Conservation (phyloP, 2,113 vertebrate species). For the Zapus hudsonius region DNA sequence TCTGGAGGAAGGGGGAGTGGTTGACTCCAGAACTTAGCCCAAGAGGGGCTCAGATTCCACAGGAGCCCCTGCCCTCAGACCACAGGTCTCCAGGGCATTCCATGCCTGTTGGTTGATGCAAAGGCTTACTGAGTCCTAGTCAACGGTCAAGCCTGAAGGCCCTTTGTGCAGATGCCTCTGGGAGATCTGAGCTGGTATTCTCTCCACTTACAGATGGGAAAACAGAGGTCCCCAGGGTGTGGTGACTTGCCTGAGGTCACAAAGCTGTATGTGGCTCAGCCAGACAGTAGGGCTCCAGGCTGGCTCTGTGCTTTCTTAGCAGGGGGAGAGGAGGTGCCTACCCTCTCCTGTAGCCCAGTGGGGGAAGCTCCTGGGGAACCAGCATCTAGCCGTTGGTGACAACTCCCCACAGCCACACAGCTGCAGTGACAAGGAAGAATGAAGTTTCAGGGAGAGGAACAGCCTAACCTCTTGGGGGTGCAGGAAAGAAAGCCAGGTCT, state of each 20-base stretch:
- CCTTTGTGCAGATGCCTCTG: background rate
- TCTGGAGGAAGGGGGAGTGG: background rate
- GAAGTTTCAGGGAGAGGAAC: fast-evolving
- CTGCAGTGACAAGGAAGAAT: fast-evolving
- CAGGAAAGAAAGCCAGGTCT: fast-evolving
- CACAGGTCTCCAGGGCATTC: background rate
- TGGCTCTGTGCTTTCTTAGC: background rate
- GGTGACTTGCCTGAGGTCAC: background rate
- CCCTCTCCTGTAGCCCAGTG: background rate
- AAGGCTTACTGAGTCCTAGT: fast-evolving
- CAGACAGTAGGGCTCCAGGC: background rate
- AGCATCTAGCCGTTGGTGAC: background rate
- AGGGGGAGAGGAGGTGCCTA: background rate
- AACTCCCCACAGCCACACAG: fast-evolving
- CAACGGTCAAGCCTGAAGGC: background rate
- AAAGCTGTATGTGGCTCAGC: background rate
- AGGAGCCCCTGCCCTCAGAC: fast-evolving
- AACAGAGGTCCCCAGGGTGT: background rate
- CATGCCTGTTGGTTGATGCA: too few species aligned
- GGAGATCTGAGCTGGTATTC: fast-evolving
- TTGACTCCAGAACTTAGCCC: too few species aligned
- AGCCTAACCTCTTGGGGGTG: background rate
- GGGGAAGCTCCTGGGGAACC: background rate
- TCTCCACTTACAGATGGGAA: background rate
- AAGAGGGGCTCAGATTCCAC: fast-evolving